A percentile compares a stretch with the other conserved stretches of the same genome.
Evolutionary conservation across 35 echinoderm and acorn worm genomes (phyloP).

Genomic region (Chiridota heheva): DNA sequence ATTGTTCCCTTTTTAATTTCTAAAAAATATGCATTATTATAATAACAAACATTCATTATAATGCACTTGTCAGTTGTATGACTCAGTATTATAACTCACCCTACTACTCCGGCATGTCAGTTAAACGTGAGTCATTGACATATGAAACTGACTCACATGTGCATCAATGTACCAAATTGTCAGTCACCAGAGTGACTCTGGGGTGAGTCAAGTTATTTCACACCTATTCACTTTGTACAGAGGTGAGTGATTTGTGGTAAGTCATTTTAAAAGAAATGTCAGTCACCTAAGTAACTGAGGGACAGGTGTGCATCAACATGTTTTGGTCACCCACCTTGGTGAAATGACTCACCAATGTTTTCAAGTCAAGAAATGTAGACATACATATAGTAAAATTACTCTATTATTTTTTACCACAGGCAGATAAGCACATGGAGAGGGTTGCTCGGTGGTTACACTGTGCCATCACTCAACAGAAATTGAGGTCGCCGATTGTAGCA

Average conservation of each 20-base stretch:
- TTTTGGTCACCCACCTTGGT: too few species aligned
- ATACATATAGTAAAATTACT: not conserved
- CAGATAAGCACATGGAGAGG: constrained; percentile 86
- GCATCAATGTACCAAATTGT: too few species aligned
- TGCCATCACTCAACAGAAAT: constrained; percentile 78
- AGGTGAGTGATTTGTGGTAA: not conserved
- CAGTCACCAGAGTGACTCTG: too few species aligned
- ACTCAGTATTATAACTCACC: too few species aligned
- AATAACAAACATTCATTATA: too few species aligned
- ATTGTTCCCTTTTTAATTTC: too few species aligned
- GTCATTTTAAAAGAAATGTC: not conserved
- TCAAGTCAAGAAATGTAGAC: not conserved
- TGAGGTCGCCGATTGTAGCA: constrained; percentile 80
- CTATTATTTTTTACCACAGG: constrained; percentile 44
- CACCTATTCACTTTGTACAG: not conserved
- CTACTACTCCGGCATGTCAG: too few species aligned
- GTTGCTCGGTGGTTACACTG: constrained; percentile 92
- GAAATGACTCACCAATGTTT: not conserved
- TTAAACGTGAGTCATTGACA: too few species aligned
- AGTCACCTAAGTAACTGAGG: not conserved
- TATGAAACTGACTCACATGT: too few species aligned
- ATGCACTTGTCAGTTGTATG: too few species aligned
- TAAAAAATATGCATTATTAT: too few species aligned
- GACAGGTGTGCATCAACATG: not conserved
- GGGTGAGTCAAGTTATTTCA: too few species aligned